phyloP scores from a whole-genome alignment of 2,888 invertebrate genomes.

The Chloromyia formosa region DNA sequence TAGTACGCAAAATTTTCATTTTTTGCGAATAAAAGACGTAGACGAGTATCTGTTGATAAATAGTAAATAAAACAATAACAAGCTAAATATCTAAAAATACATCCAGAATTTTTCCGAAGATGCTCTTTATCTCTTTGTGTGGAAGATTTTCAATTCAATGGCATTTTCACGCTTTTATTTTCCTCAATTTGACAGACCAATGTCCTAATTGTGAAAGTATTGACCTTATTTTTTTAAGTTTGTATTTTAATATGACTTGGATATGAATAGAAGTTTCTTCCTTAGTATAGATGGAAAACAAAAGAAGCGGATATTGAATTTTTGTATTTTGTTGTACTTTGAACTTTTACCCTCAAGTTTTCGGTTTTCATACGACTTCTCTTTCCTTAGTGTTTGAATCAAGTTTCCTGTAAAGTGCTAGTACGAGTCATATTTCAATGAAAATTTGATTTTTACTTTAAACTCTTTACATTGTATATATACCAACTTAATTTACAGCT shows the following conservation, averaged over 20 bases:
- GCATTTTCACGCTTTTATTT: too few species aligned
- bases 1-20: neutral
- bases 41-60: neutral
- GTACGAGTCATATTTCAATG: too few species aligned
- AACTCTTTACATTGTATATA: too few species aligned
- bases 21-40: neutral
- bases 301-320: neutral
- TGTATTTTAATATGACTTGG: neutral
- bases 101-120: neutral
- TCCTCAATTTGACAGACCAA: neutral
- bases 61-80: neutral
- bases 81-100: neutral
- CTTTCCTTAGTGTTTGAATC: too few species aligned
- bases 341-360: neutral
- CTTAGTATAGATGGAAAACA: neutral
- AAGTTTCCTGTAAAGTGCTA: too few species aligned
- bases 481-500: too few species aligned
- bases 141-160: too few species aligned
- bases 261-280: neutral
- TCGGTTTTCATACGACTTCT: too few species aligned
- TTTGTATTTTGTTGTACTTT: neutral
- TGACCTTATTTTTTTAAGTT: constrained; percentile 19
- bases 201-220: constrained; percentile 17
- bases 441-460: too few species aligned
- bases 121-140: neutral